phyloP scores from a whole-genome alignment of 35 echinoderm and acorn worm genomes.

The Strongylocentrotus purpuratus region DNA sequence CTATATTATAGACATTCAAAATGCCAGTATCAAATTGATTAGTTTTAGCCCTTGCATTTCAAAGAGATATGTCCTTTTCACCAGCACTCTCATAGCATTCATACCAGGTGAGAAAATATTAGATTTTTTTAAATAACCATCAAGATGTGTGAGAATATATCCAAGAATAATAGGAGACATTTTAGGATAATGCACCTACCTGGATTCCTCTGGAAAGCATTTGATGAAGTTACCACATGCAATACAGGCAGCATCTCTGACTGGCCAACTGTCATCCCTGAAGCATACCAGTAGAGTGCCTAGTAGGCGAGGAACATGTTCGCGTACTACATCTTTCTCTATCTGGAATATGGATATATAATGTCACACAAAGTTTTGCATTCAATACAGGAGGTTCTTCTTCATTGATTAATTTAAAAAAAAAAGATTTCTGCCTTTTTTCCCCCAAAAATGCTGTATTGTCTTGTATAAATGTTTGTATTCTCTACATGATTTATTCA shows the following conservation, averaged over 20 bases:
- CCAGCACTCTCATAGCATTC: no score
- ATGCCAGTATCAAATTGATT: no score
- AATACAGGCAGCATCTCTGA: slow-evolving; percentile 96
- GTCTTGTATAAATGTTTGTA: not conserved
- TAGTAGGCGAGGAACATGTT: slow-evolving; percentile 65
- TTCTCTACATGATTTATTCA: no score
- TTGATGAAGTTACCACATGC: slow-evolving; percentile 95
- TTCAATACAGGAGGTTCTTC: not conserved
- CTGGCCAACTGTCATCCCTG: slow-evolving; percentile 98
- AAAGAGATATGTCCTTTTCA: no score
- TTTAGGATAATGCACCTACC: slow-evolving; percentile 39
- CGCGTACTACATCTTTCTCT: slow-evolving; percentile 85
- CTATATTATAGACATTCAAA: no score
- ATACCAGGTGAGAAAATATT: no score
- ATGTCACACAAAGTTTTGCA: not conserved
- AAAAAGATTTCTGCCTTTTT: not conserved
- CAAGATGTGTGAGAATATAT: no score
- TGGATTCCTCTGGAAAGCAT: slow-evolving; percentile 96
- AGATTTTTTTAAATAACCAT: no score
- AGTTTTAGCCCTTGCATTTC: no score
- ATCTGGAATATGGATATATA: slow-evolving; percentile 61
- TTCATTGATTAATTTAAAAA: not conserved
- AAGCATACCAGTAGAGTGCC: slow-evolving; percentile 87
- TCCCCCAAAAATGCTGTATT: not conserved
- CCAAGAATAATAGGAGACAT: no score